phyloP scores from a whole-genome alignment of 2,797 vertebrate species.

The Halcyon badia region DNA sequence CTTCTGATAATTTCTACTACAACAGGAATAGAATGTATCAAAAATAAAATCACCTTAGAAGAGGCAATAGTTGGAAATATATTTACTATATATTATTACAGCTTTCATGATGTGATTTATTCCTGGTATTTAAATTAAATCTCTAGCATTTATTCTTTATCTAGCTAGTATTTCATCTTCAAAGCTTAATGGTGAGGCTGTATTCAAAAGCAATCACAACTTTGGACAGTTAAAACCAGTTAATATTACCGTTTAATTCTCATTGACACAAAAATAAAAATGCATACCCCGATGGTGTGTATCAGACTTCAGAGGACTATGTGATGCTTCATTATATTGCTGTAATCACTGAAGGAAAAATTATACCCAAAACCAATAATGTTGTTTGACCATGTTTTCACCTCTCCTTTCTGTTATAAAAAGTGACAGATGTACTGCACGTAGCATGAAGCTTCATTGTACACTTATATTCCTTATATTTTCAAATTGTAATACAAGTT shows the following conservation, averaged over 20 bases:
- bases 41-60: not conserved
- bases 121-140: not conserved
- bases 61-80: not conserved
- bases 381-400: not conserved
- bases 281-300: fast-evolving
- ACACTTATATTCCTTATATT: not conserved
- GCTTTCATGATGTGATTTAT: not conserved
- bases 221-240: not conserved
- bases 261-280: not conserved
- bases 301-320: not conserved
- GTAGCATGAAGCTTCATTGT: not conserved
- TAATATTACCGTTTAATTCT: not conserved
- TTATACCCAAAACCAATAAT: not conserved
- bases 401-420: not conserved
- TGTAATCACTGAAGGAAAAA: slow-evolving; percentile 31
- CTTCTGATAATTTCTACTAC: not conserved
- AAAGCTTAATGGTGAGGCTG: not conserved
- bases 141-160: not conserved
- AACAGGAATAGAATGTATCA: not conserved
- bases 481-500: not conserved
- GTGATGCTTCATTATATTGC: not conserved
- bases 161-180: not conserved
- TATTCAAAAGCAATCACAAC: not conserved
- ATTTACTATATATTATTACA: not conserved
- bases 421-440: not conserved